Base-by-base conservation (phyloP, 2,888 invertebrate genomes). In the Eulithis testata region DNA sequence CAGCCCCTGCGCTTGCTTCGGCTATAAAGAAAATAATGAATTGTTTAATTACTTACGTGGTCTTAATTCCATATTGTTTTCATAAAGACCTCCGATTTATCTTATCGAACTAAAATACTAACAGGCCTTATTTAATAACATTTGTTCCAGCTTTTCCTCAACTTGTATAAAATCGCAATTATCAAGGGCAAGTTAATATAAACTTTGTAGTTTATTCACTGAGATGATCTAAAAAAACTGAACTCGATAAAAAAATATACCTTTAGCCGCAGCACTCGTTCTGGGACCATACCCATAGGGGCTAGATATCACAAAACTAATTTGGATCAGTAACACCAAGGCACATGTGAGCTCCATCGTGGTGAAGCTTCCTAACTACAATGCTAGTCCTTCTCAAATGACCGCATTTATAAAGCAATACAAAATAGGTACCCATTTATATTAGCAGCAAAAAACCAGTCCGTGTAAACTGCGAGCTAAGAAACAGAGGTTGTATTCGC, bases 371-470 rank as follows among this genome's bases (percentile, higher is more conserved):
- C 83, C 82, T 79, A 85, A 81, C 77, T 80, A 87, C 84, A 89
- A 86, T 91, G 88, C 82, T 85, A 81, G 82, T 85, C 82, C 80
- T 83, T 76, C 74, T 77, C 76, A 74, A 73, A 73, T 78, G 79
- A 76, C 82, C 79, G 86, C 85, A 86, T 89, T 92, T 92, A 91
- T 92, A 92, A 91, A 91, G 88, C 90, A 81, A 88, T 82, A 85
- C 88, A 87, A 90, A 90, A 91, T 90, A 90, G 83, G 78, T 80
- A 79, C 77, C 81, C 77, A 83, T 82, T 82, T 85, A 78, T 82
- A 84, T 85, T 71, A 82, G 81, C 78, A 81, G 82, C 84, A 88
- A 90, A 89, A 91, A 92, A 92, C 92, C 87, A 80, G 89, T 89
- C 83, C 78, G 81, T 77, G 83, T 85, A 53, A 57, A 90, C 88